Evolutionary conservation across 2,797 vertebrate species (phyloP).

Genomic region (Cuniculus paca): DNA sequence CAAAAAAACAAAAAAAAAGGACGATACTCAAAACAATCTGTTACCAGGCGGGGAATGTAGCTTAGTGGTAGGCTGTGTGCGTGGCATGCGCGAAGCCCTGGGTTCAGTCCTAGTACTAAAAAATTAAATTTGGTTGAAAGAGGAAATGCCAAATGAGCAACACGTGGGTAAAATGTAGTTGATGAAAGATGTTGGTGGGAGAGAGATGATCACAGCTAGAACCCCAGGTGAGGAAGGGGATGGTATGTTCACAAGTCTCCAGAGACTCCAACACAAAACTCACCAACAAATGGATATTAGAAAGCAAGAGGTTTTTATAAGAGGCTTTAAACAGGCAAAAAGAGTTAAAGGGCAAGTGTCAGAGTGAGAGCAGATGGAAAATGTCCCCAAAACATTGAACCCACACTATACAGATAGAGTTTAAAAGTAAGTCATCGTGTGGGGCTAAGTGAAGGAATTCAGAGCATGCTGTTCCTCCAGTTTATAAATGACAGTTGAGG

Average conservation of each 20-base stretch:
- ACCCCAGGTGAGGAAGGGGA: not conserved
- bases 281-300: not conserved
- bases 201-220: not conserved
- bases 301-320: not conserved
- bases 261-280: not conserved
- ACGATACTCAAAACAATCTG: not conserved
- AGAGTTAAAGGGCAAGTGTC: not conserved
- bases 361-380: not conserved
- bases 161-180: not conserved
- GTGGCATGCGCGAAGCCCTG: not conserved
- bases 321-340: not conserved
- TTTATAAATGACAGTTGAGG: not conserved
- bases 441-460: constrained; percentile 1
- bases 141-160: not conserved
- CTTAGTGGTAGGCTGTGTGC: too few species aligned
- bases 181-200: not conserved
- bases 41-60: not conserved
- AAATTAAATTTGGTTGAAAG: not conserved
- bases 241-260: not conserved
- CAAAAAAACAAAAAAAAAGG: too few species aligned
- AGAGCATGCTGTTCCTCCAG: not conserved
- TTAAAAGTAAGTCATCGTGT: not conserved
- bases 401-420: not conserved
- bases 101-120: not conserved
- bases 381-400: not conserved